Percentiles rank a stretch among this genome's conserved stretches.
Conservation (phyloP, 2,113 vertebrate species). For the Bos javanicus region DNA sequence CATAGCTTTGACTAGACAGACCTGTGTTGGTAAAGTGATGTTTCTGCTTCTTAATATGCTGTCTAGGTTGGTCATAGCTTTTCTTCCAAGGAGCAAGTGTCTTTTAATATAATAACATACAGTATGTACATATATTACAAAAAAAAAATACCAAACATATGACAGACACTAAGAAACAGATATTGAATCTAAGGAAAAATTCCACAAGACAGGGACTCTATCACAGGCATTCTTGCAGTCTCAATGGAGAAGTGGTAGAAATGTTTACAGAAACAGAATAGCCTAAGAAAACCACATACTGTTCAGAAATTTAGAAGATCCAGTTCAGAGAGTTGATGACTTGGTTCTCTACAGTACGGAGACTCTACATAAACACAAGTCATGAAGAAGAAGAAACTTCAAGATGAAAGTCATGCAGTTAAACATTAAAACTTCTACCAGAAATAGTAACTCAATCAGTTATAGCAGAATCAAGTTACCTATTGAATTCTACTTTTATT, state of each 20-base stretch:
- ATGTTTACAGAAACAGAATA: neutral
- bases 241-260: neutral
- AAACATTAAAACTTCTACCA: neutral
- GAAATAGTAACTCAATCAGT: neutral
- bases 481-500: neutral
- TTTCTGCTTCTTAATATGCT: neutral
- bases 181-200: neutral
- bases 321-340: neutral
- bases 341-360: neutral
- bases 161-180: neutral
- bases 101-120: neutral
- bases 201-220: neutral
- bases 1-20: neutral
- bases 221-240: neutral
- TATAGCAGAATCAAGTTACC: neutral
- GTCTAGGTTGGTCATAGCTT: neutral
- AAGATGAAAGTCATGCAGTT: rapidly evolving
- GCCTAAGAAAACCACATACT: neutral
- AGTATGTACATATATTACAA: neutral
- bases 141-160: neutral
- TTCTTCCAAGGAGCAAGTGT: neutral
- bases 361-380: neutral
- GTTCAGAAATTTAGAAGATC: neutral
- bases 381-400: neutral
- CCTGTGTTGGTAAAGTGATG: neutral